Evolutionary conservation across 2,797 vertebrate genomes (phyloP).

Genomic region (Florisuga fusca): DNA sequence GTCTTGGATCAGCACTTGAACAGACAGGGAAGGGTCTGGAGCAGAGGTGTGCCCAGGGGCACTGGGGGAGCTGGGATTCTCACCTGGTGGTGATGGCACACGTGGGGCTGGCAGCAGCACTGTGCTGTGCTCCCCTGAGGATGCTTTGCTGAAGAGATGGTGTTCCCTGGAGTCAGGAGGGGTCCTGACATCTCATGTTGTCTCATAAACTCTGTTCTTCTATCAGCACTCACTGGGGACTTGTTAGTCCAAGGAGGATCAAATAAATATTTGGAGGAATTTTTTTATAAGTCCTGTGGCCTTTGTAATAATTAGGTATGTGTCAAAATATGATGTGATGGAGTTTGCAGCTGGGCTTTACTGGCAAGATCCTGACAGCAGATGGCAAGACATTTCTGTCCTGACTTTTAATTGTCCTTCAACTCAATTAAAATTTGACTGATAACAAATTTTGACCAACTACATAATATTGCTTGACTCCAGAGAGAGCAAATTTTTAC

Average conservation of each 20-base stretch:
- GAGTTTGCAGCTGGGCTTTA: constrained; percentile 1
- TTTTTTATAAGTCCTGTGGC: not conserved
- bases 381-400: not conserved
- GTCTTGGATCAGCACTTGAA: not conserved
- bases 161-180: not conserved
- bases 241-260: not conserved
- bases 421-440: not conserved
- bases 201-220: not conserved
- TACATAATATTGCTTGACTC: not conserved
- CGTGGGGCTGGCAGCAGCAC: not conserved
- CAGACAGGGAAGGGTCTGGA: too few species aligned
- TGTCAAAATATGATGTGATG: not conserved
- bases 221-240: not conserved
- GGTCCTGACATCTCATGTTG: not conserved
- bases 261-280: not conserved
- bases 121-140: not conserved
- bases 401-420: not conserved
- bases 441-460: not conserved
- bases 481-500: not conserved
- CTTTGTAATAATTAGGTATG: not conserved
- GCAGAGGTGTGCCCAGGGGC: not conserved
- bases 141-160: not conserved
- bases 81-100: fast-evolving
- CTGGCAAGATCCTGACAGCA: not conserved
- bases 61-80: not conserved